Conservation (phyloP, 2,888 invertebrate species). For the Cancer borealis region DNA sequence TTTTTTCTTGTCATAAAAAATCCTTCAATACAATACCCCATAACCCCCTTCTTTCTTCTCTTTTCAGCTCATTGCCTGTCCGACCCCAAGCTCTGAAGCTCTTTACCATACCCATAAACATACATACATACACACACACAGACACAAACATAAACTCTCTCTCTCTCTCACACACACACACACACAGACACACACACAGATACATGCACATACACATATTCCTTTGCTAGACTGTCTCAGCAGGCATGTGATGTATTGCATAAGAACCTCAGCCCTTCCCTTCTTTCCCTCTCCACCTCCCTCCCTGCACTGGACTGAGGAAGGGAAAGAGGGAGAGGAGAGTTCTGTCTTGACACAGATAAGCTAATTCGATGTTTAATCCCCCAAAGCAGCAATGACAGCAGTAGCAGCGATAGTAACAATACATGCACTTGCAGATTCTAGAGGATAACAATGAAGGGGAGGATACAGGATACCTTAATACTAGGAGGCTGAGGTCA, state of each 20-base stretch:
- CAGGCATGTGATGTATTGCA: background rate
- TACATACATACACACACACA: no score
- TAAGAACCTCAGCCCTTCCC: background rate
- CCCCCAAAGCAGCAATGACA: background rate
- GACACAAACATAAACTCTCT: no score
- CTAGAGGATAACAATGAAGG: slow-evolving; percentile 27
- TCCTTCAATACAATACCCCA: no score
- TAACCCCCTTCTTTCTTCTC: no score
- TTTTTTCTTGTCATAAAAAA: background rate
- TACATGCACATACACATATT: background rate
- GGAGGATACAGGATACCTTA: background rate
- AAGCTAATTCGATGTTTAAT: slow-evolving; percentile 25
- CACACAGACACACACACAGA: background rate
- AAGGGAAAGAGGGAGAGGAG: background rate
- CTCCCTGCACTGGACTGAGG: background rate
- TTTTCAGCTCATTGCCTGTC: no score
- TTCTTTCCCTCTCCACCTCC: background rate
- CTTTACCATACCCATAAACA: no score
- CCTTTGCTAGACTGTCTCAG: background rate
- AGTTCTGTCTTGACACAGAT: background rate
- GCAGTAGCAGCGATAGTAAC: background rate
- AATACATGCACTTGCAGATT: background rate
- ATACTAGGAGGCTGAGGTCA: slow-evolving; percentile 29
- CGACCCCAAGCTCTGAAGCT: no score
- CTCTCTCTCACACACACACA: background rate